Evolutionary conservation across 1,140 invertebrate genomes (phyloP), one percentile per base, ranked within the genome.

Genomic region (Laupala kohalensis): DNA sequence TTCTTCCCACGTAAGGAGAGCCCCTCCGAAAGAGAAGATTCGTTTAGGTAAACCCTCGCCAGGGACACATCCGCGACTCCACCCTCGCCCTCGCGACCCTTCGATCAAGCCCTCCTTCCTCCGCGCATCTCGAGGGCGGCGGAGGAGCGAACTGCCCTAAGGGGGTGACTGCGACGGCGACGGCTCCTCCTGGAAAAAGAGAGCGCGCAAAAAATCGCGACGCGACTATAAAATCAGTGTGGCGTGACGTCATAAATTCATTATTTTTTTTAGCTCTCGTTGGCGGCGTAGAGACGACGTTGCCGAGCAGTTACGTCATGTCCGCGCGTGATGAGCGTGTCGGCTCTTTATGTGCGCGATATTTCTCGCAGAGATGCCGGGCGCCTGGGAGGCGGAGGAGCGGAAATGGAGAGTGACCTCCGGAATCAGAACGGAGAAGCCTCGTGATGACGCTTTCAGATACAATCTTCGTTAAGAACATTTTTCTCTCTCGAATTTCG

Each of bases 181-280:
- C 37, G 37, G 37, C 37, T 9, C 19, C 37, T 9, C 1, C 37
- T 53, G 1, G 37, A 53, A 53, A 53, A 53, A 53, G 19, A 19
- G 37, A 53, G 77, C 70, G 80, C 78, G 69, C 74, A 78, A 71
- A 78, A 78, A 80, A 82, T 81, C 73, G 74, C 76, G 28, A 73
- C 73, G 25, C 65, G 29, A 68, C 67, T 68, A 68, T 68, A 68
- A 68, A 68, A 68, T 68, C 67, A 68, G 67, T 68, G 15, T 68
- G 67, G 67, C 67, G 27, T 68, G 28, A 68, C 67, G 28, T 68
- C 28, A 68, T 68, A 68, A 68, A 68, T 68, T 68, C 29, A 68
- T 68, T 68, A 67, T 67, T 27, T 67, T 67, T 65, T 67, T 68
- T 29, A 29, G 29, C 4, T 5, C 4, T 5, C 25, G 64, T 23